Evolutionary conservation across 2,888 invertebrate genomes (phyloP).

Genomic region (Coleophora deauratella): DNA sequence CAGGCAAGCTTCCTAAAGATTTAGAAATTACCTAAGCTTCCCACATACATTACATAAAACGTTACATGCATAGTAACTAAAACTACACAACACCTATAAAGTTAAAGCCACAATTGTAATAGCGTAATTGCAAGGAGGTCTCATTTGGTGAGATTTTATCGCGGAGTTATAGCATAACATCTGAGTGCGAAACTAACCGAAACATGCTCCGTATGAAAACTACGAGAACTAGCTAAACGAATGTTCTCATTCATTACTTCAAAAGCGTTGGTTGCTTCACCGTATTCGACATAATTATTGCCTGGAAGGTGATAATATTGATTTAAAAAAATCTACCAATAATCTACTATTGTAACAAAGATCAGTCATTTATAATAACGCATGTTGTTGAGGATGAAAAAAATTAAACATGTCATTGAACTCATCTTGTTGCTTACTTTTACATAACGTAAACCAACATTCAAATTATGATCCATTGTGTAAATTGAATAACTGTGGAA

Average conservation of each 20-base stretch:
- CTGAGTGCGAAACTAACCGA: conserved; percentile 28
- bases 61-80: conserved; percentile 15
- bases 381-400: conserved; percentile 1
- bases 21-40: background rate
- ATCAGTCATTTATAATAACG: too few species aligned
- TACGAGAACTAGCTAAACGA: conserved; percentile 23
- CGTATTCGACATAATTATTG: too few species aligned
- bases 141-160: conserved; percentile 38
- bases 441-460: conserved; percentile 36
- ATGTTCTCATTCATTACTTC: conserved; percentile 9
- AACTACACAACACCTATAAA: conserved; percentile 32
- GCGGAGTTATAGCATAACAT: conserved; percentile 29
- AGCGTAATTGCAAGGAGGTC: conserved; percentile 29
- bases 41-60: conserved; percentile 26
- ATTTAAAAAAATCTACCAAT: too few species aligned
- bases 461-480: conserved; percentile 47
- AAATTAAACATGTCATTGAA: conserved; percentile 53
- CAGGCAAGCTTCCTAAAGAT: too few species aligned
- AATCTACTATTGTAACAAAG: too few species aligned
- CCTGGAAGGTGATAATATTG: too few species aligned
- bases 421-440: conserved; percentile 34
- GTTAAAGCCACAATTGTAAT: conserved; percentile 16
- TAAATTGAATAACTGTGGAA: conserved; percentile 36
- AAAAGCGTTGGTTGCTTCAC: too few species aligned
- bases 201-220: conserved; percentile 24